Base-by-base conservation (phyloP, 1,140 invertebrate genomes). In the Rhyzopertha dominica region DNA sequence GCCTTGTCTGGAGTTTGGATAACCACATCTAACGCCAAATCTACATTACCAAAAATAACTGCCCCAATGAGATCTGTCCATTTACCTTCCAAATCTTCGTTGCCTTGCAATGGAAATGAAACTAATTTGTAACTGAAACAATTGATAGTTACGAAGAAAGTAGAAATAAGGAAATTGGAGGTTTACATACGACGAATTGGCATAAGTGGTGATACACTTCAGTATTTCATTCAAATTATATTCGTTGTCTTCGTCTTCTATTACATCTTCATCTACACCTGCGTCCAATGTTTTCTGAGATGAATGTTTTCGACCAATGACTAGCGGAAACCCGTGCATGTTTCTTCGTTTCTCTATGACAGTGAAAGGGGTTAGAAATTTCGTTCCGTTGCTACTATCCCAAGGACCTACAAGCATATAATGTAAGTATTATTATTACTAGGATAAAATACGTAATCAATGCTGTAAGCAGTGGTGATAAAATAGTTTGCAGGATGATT, bases 1-100 rank as follows among this genome's bases (percentile, higher is more conserved):
- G 72, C 67, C 14, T 70, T 62, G 20, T 78, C 68, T 3, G 69
- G 51, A 14, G 71, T 71, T 0, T 72, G 71, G 0, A 74, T 76
- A 2, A 80, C 74, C 3, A 74, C 76, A 42, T 78, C 76, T 13
- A 79, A 51, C 0, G 75, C 77, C 18, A 80, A 60, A 39, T 81
- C 79, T 0, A 80, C 70, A 2, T 70, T 67, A 8, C 71, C 69
- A 3, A 66, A 57, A 12, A 75, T 70, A 1, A 80, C 68, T 10
- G 73, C 76, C 3, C 76, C 76, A 1, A 80, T 66, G 19, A 81
- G 66, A 39, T 78, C 73, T 0, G 70, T 76, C 75, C 76, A 80
- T 2, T 73, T 68, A 0, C 69, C 69, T 58, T 77, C 76, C 23
- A 74, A 74, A 3, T 71, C 71, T 29, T 75, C 65, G 8, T 72